phyloP scores from a whole-genome alignment of 1,140 invertebrate species.

The Ladona fulva region DNA sequence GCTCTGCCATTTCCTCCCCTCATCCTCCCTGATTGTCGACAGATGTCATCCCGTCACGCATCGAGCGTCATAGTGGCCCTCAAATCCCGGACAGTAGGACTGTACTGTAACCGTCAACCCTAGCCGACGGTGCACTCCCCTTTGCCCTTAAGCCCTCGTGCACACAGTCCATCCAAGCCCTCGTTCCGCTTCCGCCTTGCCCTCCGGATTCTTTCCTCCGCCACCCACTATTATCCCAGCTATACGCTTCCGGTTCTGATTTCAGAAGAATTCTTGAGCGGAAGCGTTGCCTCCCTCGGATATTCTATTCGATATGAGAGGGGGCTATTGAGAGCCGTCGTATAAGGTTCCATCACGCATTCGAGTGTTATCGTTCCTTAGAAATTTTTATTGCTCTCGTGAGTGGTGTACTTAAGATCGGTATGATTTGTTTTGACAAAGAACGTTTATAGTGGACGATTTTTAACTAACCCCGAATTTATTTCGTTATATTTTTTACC shows the following conservation, averaged over 20 bases:
- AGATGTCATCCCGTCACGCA: conserved; percentile 2
- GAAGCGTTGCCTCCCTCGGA: not conserved
- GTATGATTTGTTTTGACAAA: no score
- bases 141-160: not conserved
- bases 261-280: not conserved
- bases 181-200: not conserved
- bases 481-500: no score
- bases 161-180: not conserved
- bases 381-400: no score
- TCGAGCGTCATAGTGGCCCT: not conserved
- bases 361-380: no score
- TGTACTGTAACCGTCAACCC: not conserved
- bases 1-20: not conserved
- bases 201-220: not conserved
- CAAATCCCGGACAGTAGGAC: not conserved
- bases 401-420: no score
- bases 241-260: not conserved
- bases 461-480: no score
- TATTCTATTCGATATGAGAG: no score
- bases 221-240: not conserved
- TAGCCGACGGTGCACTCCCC: not conserved
- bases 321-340: no score
- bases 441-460: no score
- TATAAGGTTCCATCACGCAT: no score
- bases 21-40: not conserved